A percentile compares a stretch with the other conserved stretches of the same genome.
Conservation (phyloP, 2,888 invertebrate genomes). For the Amphipoea oculea region DNA sequence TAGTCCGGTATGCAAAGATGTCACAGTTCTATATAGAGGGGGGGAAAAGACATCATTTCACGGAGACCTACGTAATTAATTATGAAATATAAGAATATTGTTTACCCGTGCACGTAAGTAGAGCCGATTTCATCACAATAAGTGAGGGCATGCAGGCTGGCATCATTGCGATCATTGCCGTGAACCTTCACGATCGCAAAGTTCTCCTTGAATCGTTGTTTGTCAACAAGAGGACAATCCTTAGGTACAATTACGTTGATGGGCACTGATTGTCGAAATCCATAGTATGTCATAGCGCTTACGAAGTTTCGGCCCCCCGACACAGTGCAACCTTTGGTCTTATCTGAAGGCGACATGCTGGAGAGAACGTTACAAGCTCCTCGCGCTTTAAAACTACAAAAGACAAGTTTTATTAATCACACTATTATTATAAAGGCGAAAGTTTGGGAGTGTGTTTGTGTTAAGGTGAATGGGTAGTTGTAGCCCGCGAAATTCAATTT, state of each 20-base stretch:
- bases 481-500: too few species aligned
- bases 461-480: too few species aligned
- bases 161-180: constrained; percentile 74
- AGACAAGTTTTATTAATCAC: background rate
- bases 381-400: constrained; percentile 76
- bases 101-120: constrained; percentile 75
- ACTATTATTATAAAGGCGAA: too few species aligned
- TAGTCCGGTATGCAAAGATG: background rate
- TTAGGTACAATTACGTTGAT: constrained; percentile 76
- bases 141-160: constrained; percentile 74
- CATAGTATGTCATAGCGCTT: constrained; percentile 75
- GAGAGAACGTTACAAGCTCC: constrained; percentile 74
- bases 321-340: constrained; percentile 75
- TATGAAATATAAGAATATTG: constrained; percentile 1
- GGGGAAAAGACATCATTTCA: background rate
- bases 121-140: constrained; percentile 75
- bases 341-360: constrained; percentile 70
- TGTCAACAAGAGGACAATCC: constrained; percentile 73
- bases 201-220: constrained; percentile 74
- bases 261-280: constrained; percentile 74
- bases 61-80: background rate
- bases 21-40: too few species aligned
- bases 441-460: too few species aligned
- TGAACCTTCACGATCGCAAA: constrained; percentile 75
- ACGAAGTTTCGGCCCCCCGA: constrained; percentile 76